Evolutionary conservation across 2,888 invertebrate genomes (phyloP).

Genomic region (Colostygia pectinataria): DNA sequence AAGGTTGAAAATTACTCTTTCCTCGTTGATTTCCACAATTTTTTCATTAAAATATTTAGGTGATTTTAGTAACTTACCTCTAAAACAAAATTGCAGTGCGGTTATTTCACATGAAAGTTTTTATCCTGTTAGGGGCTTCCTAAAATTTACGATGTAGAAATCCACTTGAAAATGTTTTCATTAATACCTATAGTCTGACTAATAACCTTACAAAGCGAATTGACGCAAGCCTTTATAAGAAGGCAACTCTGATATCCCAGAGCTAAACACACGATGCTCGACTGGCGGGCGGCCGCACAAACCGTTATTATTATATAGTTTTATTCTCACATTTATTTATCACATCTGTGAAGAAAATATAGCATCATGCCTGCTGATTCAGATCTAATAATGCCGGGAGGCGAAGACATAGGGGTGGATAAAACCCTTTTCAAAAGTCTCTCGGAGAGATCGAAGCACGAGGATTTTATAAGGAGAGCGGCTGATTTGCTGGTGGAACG

Average conservation of each 20-base stretch:
- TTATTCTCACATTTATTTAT: conserved; percentile 47
- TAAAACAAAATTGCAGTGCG: too few species aligned
- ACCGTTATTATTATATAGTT: conserved; percentile 39
- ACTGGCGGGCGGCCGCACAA: conserved; percentile 64
- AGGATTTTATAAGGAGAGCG: conserved; percentile 87
- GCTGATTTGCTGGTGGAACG: conserved; percentile 88
- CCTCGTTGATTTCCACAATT: too few species aligned
- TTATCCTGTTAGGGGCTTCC: too few species aligned
- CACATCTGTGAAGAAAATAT: conserved; percentile 42
- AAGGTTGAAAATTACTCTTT: too few species aligned
- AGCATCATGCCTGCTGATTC: conserved; percentile 77
- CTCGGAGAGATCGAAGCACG: conserved; percentile 85
- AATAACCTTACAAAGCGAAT: conserved; percentile 72
- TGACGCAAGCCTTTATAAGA: conserved; percentile 75
- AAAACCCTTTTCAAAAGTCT: conserved; percentile 81
- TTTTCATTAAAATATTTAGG: too few species aligned
- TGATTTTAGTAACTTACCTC: too few species aligned
- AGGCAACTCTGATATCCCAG: conserved; percentile 58
- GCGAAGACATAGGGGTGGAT: conserved; percentile 55
- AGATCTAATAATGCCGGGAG: conserved; percentile 63
- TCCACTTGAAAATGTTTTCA: too few species aligned
- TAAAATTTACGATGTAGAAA: too few species aligned
- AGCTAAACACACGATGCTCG: conserved; percentile 64
- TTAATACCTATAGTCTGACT: conserved; percentile 15
- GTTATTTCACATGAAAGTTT: too few species aligned